A percentile compares a stretch with the other conserved stretches of the same genome.
Conservation (phyloP, 2,113 vertebrate genomes). For the Protobothrops flavoviridis region DNA sequence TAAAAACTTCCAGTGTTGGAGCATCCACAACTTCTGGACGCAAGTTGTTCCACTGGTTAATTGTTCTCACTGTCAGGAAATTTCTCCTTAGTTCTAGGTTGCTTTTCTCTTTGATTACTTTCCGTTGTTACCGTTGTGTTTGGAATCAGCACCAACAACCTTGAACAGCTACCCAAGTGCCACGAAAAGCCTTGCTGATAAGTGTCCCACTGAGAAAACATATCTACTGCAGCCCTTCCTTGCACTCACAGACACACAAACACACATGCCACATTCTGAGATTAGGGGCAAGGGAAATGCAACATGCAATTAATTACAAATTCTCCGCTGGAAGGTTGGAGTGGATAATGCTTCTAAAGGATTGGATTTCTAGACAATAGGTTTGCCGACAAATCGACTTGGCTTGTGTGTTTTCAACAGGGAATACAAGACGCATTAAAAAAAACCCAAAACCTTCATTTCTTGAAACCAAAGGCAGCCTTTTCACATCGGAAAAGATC, state of each 20-base stretch:
- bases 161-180: neutral
- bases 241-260: neutral
- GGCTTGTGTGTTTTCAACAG: neutral
- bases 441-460: neutral
- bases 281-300: neutral
- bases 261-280: neutral
- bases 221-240: neutral
- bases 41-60: too few relatives aligned
- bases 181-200: neutral
- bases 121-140: too few relatives aligned
- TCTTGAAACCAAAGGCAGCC: neutral
- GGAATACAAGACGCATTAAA: neutral
- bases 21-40: too few relatives aligned
- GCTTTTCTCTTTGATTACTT: neutral
- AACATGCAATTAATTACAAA: neutral
- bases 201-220: neutral
- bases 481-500: neutral
- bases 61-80: too few relatives aligned
- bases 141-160: neutral
- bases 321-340: neutral
- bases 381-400: neutral
- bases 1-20: too few relatives aligned
- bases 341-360: neutral
- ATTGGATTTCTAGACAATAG: neutral
- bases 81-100: too few relatives aligned